Evolutionary conservation across 2,888 invertebrate species (phyloP).

Genomic region (Criorhina ranunculi): DNA sequence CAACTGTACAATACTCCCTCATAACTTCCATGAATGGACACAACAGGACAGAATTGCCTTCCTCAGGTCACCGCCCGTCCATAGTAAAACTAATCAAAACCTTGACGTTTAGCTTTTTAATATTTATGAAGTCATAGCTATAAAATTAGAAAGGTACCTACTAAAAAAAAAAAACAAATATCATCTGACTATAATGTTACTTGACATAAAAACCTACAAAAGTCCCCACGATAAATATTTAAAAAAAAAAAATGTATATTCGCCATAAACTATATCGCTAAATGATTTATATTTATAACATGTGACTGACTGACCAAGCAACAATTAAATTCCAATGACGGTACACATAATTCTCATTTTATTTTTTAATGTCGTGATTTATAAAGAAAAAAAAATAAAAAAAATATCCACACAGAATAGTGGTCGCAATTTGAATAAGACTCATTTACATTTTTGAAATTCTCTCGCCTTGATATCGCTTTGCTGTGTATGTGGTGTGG

Average conservation of each 20-base stretch:
- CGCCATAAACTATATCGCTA: not conserved
- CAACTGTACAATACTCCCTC: too few species aligned
- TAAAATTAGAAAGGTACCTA: not conserved
- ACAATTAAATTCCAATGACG: not conserved
- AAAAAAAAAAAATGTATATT: not conserved
- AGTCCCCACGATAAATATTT: not conserved
- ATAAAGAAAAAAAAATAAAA: not conserved
- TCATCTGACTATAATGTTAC: not conserved
- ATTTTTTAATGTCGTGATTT: slow-evolving; percentile 10
- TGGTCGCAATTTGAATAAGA: not conserved
- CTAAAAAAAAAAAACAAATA: not conserved
- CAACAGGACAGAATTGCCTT: too few species aligned
- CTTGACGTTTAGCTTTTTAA: too few species aligned
- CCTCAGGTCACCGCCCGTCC: too few species aligned
- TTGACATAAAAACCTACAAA: not conserved
- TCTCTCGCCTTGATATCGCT: slow-evolving; percentile 10
- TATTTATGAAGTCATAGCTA: too few species aligned
- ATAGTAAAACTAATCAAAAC: too few species aligned
- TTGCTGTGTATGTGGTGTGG: not conserved
- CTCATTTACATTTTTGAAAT: slow-evolving; percentile 47
- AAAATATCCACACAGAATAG: slow-evolving; percentile 1
- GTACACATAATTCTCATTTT: slow-evolving; percentile 13
- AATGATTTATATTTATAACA: slow-evolving; percentile 10
- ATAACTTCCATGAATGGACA: too few species aligned
- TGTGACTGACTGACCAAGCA: slow-evolving; percentile 1